Percentiles rank a stretch among this genome's conserved stretches.
phyloP scores from a whole-genome alignment of 2,113 vertebrate species.

The Clarias magur region DNA sequence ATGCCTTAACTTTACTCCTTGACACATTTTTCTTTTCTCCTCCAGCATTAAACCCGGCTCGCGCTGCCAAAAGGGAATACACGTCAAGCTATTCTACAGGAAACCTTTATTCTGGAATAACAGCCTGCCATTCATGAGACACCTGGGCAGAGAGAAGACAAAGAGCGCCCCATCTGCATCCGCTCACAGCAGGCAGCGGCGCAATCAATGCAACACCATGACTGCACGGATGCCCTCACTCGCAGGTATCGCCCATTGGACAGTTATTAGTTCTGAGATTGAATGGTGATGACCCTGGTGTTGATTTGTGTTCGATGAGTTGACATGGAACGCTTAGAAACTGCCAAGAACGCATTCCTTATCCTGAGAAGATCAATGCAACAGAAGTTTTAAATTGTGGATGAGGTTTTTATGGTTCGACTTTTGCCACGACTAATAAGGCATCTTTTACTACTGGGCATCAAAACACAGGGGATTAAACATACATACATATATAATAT shows the following conservation, averaged over 20 bases:
- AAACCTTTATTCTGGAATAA: slow-evolving; percentile 50
- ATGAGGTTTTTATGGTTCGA: neutral
- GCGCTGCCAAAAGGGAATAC: slow-evolving; percentile 49
- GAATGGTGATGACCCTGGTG: neutral
- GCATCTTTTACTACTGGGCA: neutral
- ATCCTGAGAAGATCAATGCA: neutral
- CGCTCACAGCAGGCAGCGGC: slow-evolving; percentile 52
- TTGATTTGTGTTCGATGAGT: neutral
- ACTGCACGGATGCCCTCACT: slow-evolving; percentile 52
- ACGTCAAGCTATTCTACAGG: slow-evolving; percentile 50
- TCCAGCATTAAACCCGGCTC: slow-evolving; percentile 33
- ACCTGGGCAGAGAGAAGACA: slow-evolving; percentile 56
- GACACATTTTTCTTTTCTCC: slow-evolving; percentile 41
- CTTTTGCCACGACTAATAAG: neutral
- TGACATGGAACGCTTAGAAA: neutral
- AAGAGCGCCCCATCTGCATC: slow-evolving; percentile 52
- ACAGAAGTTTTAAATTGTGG: neutral
- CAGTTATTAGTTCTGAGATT: neutral
- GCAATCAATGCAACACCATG: slow-evolving; percentile 53
- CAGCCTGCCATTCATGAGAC: slow-evolving; percentile 55
- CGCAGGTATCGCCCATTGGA: slow-evolving; percentile 41
- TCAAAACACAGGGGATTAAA: neutral
- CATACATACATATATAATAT: neutral
- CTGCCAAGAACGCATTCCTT: neutral
- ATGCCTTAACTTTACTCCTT: slow-evolving; percentile 27